Evolutionary conservation across 2,113 vertebrate genomes (phyloP).

Genomic region (Arizona elegans): DNA sequence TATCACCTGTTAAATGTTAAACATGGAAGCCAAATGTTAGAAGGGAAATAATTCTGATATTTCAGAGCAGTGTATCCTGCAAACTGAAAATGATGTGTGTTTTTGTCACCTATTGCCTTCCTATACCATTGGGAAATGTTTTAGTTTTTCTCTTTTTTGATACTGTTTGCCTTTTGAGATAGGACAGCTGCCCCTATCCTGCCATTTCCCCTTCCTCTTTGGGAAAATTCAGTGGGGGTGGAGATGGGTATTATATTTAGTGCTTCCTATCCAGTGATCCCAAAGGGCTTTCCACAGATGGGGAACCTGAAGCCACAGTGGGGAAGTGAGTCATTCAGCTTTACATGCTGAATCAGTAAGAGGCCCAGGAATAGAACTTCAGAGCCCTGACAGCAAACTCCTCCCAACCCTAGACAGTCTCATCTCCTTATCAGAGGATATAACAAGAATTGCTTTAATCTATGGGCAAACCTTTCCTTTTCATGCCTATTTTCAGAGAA

Average conservation of each 20-base stretch:
- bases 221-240: neutral
- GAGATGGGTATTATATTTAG: conserved; percentile 14
- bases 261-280: conserved; percentile 19
- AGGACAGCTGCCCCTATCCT: neutral
- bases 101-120: neutral
- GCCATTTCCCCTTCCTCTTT: neutral
- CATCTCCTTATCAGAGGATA: conserved; percentile 37
- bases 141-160: neutral
- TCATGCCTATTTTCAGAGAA: neutral
- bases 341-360: conserved; percentile 9
- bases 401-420: neutral
- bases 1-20: neutral
- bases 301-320: conserved; percentile 31
- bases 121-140: neutral
- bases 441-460: conserved; percentile 29
- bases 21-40: neutral
- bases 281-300: conserved; percentile 29
- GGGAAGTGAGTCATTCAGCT: conserved; percentile 13
- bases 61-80: neutral
- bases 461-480: neutral
- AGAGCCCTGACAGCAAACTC: neutral
- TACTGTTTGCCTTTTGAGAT: neutral
- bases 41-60: neutral
- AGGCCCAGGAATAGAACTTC: conserved; percentile 23
- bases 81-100: neutral